Base-by-base conservation (phyloP, 2,888 invertebrate genomes). In the Augiades crinisus region DNA sequence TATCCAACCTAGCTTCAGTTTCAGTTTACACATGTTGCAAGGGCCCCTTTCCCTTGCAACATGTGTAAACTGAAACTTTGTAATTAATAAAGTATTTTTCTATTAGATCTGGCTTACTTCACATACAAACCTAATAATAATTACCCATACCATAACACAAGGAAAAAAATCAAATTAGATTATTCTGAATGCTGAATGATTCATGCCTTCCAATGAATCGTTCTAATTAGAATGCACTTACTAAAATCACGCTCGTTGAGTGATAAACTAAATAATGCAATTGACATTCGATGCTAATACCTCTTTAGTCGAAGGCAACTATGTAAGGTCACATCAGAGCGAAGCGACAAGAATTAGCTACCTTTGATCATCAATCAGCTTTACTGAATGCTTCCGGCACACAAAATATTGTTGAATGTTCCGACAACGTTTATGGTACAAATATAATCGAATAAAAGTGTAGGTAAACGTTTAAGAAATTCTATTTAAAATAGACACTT, bases 241-340 rank as follows among this genome's bases (percentile, higher is more conserved):
- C 38, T 31, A 22, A 22, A 36, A 46, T 36, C 17, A 10, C 5
- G 24, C 14, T 5, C 8, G 36, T 46, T 16, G 36, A 46, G 10
- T 19, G 46, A 46, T 27, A 46, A 21, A 31, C 33, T 17, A 14
- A 33, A 10, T 21, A 24, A 5, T 12, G 14, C 8, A 17, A 16
- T 34, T 12, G 17, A 36, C 30, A 16, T 51, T 27, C 17, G 31
- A 44, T 31, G 21, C 10, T 7, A 43, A 50, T 27, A 43, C 13
- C 36, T 27, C n/a, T 10, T 22, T n/a, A 27, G 38, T 31, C 31
- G 24, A 24, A 47, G 21, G 36, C 8, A 40, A 21, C 5, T 22
- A 33, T 41, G 22, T 33, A 34, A 34, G 40, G 49, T n/a, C 38
- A 40, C 13, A 31, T 47, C 40, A 49, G 31, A 47, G 19, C 19